Percentiles rank a stretch among this genome's conserved stretches.
These are phyloP conservation scores for Halictus ligatus DNA, from an alignment of 2,888 invertebrate genomes.

Conservation along the genomic window DNA sequence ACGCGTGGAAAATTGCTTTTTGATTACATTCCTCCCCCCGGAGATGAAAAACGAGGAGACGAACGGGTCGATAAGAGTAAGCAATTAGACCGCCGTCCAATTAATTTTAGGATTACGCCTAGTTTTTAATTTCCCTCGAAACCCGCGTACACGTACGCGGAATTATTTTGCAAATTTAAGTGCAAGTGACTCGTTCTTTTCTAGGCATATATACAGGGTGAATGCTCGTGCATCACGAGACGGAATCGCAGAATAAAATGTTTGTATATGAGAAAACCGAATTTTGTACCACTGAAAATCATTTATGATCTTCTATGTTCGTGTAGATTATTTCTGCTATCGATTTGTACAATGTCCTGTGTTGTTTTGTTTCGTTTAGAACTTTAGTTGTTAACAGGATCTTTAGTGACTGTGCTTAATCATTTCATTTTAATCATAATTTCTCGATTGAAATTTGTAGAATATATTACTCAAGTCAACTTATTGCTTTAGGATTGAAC, in stretches of 20 bases:
- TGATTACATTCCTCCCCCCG: constrained; percentile 35
- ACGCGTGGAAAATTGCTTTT: not conserved
- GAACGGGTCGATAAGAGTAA: constrained; percentile 64
- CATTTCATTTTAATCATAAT: not conserved
- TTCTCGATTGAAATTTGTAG: not conserved
- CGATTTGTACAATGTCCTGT: too few relatives aligned
- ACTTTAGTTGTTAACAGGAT: too few relatives aligned
- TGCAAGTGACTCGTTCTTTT: constrained; percentile 42
- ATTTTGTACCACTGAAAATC: not conserved
- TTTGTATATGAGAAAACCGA: not conserved
- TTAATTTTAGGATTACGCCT: constrained; percentile 76
- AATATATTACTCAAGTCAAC: not conserved
- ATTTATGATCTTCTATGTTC: too few relatives aligned
- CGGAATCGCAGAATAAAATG: not conserved
- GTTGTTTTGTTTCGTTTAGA: too few relatives aligned
- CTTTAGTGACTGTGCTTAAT: not conserved
- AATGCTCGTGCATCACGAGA: not conserved
- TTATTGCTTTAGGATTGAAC: not conserved
- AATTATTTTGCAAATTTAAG: constrained; percentile 37
- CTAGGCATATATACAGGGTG: not conserved
- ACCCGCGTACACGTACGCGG: constrained; percentile 23
- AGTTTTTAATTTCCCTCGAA: constrained; percentile 54
- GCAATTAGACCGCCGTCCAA: constrained; percentile 79
- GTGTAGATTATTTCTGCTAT: too few relatives aligned
- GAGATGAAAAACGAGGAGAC: not conserved